Base-by-base conservation (phyloP, 2,888 invertebrate genomes). In the Drosophila colorata region DNA sequence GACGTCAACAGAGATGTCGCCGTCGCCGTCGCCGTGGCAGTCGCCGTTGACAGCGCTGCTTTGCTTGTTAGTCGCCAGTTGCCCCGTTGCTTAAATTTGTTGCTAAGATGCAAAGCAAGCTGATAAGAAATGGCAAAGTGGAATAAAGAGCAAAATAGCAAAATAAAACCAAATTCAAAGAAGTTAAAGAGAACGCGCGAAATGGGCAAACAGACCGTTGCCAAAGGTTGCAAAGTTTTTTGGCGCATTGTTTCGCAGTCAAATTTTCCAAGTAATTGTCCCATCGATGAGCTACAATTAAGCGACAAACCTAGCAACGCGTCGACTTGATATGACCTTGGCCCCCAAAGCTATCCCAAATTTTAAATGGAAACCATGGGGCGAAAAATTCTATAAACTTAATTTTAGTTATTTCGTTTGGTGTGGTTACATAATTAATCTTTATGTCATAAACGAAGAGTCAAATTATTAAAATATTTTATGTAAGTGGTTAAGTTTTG, bases 51-150 rank as follows among this genome's bases (percentile, higher is more conserved):
- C 58, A 37, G 61, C 51, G 70, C 73, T 58, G 52, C 49, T 53
- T 16, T 3, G 20, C 58, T 60, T 70, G 86, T 86, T 74, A 63
- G 60, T 69, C 69, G 59, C 31, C 44, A 59, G 41, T 46, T 58
- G 69, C 60, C 57, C 23, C 63, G 47, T 63, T 47, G 66, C 49
- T 51, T 28, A 76, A 76, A 87, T 25, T 75, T 85, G 69, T 79
- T 69, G 64, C 69, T 51, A 68, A 68, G 69, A 76, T 78, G 76
- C 64, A 70, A 60, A 60, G 71, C 55, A 48, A 69, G 59, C 52
- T 56, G 61, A 64, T 75, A 57, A 59, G 61, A 52, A 76, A 57
- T 25, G 1, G 33, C 44, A 47, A 69, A 47, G 44, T 8, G 16
- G 37, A 64, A 49, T 7, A 28, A 18, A n/a, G n/a, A 4, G 2